Conservation (phyloP, 1,140 invertebrate species). For the Ephestia elutella region DNA sequence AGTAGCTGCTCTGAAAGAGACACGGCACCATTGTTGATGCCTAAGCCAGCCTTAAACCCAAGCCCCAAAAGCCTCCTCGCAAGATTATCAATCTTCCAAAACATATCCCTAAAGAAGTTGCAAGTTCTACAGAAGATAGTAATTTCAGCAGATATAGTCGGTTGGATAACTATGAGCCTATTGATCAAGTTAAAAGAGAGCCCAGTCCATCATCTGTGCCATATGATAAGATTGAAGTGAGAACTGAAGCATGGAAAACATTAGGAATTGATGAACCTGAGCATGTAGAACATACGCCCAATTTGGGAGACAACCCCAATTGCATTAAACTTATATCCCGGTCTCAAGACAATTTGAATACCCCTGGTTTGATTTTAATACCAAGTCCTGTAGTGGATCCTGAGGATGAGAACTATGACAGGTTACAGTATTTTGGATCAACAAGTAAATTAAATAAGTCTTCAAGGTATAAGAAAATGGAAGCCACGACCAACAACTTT, state of each 20-base stretch:
- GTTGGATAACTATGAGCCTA: slow-evolving; percentile 70
- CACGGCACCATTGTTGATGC: slow-evolving; percentile 60
- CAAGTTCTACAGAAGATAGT: slow-evolving; percentile 55
- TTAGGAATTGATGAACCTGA: slow-evolving; percentile 82
- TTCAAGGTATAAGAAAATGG: slow-evolving; percentile 81
- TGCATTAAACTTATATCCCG: slow-evolving; percentile 67
- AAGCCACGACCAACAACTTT: slow-evolving; percentile 67
- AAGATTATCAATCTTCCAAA: slow-evolving; percentile 74
- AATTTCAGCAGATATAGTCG: slow-evolving; percentile 67
- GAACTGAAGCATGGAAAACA: slow-evolving; percentile 85
- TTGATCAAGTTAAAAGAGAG: slow-evolving; percentile 52
- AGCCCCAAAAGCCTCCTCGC: slow-evolving; percentile 80
- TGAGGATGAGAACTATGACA: slow-evolving; percentile 80
- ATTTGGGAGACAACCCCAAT: slow-evolving; percentile 57
- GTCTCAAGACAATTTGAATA: slow-evolving; percentile 70
- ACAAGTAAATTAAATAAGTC: slow-evolving; percentile 79
- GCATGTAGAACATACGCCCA: slow-evolving; percentile 75
- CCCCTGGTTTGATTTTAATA: slow-evolving; percentile 62
- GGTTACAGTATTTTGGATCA: slow-evolving; percentile 85
- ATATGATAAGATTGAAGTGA: slow-evolving; percentile 81
- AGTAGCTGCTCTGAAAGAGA: slow-evolving; percentile 58
- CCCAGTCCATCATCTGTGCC: slow-evolving; percentile 61
- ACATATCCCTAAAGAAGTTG: slow-evolving; percentile 59
- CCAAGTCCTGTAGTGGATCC: slow-evolving; percentile 63
- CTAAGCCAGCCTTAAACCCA: slow-evolving; percentile 75